These are phyloP conservation scores for Meleagris gallopavo DNA, from an alignment of 2,113 vertebrate species.

Conservation along the genomic window DNA sequence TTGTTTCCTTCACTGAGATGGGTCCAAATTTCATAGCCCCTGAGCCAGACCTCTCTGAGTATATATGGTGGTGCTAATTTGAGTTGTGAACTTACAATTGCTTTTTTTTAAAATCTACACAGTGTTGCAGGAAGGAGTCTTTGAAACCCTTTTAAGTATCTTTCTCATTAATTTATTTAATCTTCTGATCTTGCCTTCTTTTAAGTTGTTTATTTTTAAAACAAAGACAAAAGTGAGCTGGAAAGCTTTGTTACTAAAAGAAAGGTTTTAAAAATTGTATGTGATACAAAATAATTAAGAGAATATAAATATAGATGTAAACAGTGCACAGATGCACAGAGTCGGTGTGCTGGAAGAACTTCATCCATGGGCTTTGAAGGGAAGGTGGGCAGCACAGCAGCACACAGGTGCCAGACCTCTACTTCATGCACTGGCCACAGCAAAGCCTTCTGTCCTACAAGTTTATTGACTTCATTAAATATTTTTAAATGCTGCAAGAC, in stretches of 20 bases:
- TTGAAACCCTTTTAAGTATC: constrained; percentile 71
- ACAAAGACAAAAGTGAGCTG: constrained; percentile 59
- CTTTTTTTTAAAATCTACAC: constrained; percentile 22
- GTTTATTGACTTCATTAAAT: not conserved
- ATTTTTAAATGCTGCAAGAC: not conserved
- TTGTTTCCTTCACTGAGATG: not conserved
- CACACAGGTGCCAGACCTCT: not conserved
- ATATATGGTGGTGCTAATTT: constrained; percentile 47
- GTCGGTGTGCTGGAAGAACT: not conserved
- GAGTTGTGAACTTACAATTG: constrained; percentile 40
- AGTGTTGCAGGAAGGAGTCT: constrained; percentile 60
- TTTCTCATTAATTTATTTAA: constrained; percentile 74
- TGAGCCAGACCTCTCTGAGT: not conserved
- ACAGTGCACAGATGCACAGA: not conserved
- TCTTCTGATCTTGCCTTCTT: constrained; percentile 73
- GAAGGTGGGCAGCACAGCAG: not conserved
- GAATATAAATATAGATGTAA: constrained; percentile 25
- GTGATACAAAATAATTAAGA: constrained; percentile 66
- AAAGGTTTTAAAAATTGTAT: constrained; percentile 47
- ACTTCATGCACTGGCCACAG: not conserved
- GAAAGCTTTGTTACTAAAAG: constrained; percentile 67
- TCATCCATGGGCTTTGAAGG: not conserved
- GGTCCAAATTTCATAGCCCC: not conserved
- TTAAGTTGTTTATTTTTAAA: constrained; percentile 72
- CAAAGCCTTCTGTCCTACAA: not conserved